Conservation (phyloP, 2,888 invertebrate species). For the Philereme transversata region DNA sequence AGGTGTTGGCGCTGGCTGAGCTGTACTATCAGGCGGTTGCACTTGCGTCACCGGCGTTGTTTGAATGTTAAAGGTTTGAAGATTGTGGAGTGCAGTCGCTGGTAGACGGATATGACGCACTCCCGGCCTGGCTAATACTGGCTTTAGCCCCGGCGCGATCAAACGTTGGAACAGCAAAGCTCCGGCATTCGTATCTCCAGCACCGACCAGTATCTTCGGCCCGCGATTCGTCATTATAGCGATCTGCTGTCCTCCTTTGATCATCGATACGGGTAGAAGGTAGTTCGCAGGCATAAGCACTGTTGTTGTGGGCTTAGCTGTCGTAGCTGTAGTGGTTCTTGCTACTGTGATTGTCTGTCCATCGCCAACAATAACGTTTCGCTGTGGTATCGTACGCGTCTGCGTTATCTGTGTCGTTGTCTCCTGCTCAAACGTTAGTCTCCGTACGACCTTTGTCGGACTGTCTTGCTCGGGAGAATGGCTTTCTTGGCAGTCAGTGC, state of each 20-base stretch:
- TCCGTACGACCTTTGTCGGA: conserved; percentile 74
- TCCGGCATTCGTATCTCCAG: conserved; percentile 82
- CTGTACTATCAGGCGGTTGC: conserved; percentile 67
- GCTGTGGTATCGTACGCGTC: conserved; percentile 63
- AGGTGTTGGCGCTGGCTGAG: conserved; percentile 60
- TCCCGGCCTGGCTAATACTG: conserved; percentile 79
- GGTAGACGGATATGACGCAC: conserved; percentile 81
- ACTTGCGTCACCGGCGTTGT: conserved; percentile 55
- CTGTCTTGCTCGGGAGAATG: conserved; percentile 82
- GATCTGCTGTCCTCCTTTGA: conserved; percentile 89
- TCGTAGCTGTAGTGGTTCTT: conserved; percentile 65
- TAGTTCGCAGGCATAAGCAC: conserved; percentile 90
- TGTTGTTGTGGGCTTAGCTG: conserved; percentile 85
- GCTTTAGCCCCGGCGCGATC: conserved; percentile 85
- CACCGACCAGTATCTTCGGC: conserved; percentile 77
- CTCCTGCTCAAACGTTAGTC: conserved; percentile 77
- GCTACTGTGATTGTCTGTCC: conserved; percentile 86
- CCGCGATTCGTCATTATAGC: conserved; percentile 89
- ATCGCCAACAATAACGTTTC: conserved; percentile 85
- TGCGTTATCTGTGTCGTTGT: conserved; percentile 56
- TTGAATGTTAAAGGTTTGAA: conserved; percentile 67
- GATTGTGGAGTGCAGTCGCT: conserved; percentile 72
- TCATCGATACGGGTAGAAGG: conserved; percentile 88
- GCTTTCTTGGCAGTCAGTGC: conserved; percentile 79
- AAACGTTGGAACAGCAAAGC: conserved; percentile 87